Conservation (phyloP, 2,888 invertebrate species). For the Teleogryllus oceanicus region DNA sequence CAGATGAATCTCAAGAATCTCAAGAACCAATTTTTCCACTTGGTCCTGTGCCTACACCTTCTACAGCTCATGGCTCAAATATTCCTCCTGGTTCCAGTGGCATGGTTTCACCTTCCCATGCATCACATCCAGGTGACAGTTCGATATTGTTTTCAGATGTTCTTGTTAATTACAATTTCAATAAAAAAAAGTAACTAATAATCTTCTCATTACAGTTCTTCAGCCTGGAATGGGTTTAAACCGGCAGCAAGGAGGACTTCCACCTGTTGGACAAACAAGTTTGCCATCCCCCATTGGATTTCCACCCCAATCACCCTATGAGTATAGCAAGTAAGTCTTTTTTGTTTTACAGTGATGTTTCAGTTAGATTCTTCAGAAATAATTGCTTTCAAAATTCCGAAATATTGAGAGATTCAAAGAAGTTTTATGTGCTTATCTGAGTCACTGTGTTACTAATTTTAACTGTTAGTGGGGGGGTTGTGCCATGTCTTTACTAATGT, state of each 20-base stretch:
- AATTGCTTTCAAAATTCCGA: background rate
- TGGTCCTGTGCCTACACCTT: constrained; percentile 36
- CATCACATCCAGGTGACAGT: constrained; percentile 7
- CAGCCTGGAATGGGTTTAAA: constrained; percentile 32
- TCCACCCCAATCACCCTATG: constrained; percentile 72
- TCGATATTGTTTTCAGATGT: background rate
- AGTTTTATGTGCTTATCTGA: too few species aligned
- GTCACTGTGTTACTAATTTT: too few species aligned
- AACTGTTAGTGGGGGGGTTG: too few species aligned
- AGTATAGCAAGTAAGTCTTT: constrained; percentile 68
- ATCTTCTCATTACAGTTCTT: constrained; percentile 23
- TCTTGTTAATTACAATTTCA: background rate
- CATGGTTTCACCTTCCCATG: background rate
- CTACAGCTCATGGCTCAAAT: background rate
- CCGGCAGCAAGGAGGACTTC: constrained; percentile 43
- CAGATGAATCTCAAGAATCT: constrained; percentile 73
- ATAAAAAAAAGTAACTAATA: background rate
- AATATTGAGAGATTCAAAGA: background rate
- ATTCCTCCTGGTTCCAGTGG: background rate
- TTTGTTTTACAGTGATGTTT: background rate
- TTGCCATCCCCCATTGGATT: constrained; percentile 68
- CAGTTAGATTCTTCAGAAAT: background rate
- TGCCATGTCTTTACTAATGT: too few species aligned
- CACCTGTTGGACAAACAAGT: constrained; percentile 52
- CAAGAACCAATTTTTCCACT: constrained; percentile 63